Evolutionary conservation across 2,113 vertebrate species (phyloP).

Genomic region (Elgaria multicarinata): DNA sequence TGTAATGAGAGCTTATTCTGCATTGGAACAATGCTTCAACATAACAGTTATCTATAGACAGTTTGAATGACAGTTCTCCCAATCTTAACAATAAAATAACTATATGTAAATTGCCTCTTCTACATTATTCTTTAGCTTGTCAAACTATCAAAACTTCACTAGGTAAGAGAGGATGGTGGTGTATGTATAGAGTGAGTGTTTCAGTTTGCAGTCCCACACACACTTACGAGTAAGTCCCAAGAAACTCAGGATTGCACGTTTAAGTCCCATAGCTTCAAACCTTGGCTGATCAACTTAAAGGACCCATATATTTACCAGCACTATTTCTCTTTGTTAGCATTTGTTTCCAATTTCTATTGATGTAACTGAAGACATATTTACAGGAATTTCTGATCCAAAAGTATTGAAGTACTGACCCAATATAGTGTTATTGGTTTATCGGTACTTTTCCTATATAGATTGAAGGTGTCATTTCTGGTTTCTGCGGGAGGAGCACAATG

Average conservation of each 20-base stretch:
- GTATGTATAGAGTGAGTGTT: slow-evolving; percentile 28
- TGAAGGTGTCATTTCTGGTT: background rate
- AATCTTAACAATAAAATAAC: slow-evolving; percentile 4
- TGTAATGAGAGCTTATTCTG: background rate
- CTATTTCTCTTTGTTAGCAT: background rate
- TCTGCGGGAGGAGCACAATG: fast-evolving
- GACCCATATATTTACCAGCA: background rate
- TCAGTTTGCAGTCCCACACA: background rate
- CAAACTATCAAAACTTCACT: slow-evolving; percentile 31
- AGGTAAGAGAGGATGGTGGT: slow-evolving; percentile 35
- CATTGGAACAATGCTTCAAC: background rate
- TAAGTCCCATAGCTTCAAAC: background rate
- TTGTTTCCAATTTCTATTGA: background rate
- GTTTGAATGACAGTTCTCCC: slow-evolving; percentile 17
- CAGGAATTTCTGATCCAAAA: background rate
- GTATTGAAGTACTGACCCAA: background rate
- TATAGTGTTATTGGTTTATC: background rate
- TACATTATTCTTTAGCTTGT: slow-evolving; percentile 47
- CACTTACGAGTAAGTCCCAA: background rate
- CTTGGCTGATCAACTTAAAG: fast-evolving
- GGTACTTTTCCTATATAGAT: background rate
- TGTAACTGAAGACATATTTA: background rate
- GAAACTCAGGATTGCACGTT: background rate
- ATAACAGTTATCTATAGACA: background rate
- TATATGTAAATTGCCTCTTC: slow-evolving; percentile 34